Base-by-base conservation (phyloP, 2,888 invertebrate genomes). In the Helicoverpa assulta region DNA sequence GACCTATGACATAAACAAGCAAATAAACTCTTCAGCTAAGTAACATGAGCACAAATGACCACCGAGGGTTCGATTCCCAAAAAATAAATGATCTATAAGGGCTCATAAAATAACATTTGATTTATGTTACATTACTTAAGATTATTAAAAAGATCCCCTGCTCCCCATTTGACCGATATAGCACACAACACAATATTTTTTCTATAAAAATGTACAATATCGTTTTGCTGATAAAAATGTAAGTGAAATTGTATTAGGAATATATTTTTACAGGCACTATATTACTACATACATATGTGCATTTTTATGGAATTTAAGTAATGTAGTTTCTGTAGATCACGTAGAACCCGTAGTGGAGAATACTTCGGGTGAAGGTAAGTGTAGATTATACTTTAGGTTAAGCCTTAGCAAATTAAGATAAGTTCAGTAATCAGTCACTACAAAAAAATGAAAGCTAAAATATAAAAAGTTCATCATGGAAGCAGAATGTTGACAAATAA, bases 291-390 rank as follows among this genome's bases (percentile, higher is more conserved):
- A 29, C 50, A 58, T 40, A 33, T 10, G 33, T 33, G 40, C 50
- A 58, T 40, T 50, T 66, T 50, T 55, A 55, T 18, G 12, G 21
- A 55, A 55, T 8, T 10, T 33, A 12, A n/a, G 21, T 55, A 40
- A 19, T 19, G 16, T 70, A 70, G 64, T n/a, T 47, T n/a, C 33
- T 12, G 37, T 72, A 67, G 67, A 53, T 64, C 5, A 12, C 14
- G 21, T 67, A 55, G 40, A n/a, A n/a, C 2, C 0, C 33, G 8
- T 33, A 33, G 16, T 21, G 40, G 6, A 40, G 50, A 21, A n/a
- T 57, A 29, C 12, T 26, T 16, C 40, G 16, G 4, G 12, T 12
- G 0, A 61, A 73, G 73, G 73, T 73, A 73, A 73, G 73, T 73
- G 21, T 18, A 6, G 5, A 10, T 14, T 21, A 14, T 16, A 26